A percentile compares a stretch with the other conserved stretches of the same genome.
Conservation (phyloP, 2,113 vertebrate genomes). For the Heterocephalus glaber region DNA sequence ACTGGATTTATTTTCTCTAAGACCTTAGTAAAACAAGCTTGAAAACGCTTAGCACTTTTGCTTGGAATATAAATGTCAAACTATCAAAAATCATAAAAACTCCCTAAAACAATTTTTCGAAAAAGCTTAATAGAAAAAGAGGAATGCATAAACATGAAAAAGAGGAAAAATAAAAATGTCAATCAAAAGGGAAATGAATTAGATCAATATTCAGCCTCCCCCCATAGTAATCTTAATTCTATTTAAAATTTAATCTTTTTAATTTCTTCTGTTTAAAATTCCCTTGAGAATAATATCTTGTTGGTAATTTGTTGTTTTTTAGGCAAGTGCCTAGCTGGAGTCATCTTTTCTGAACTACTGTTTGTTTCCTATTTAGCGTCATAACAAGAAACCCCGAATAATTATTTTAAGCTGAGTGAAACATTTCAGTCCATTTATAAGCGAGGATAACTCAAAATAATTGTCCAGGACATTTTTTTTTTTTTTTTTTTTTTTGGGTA, state of each 20-base stretch:
- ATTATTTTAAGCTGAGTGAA: slow-evolving; percentile 26
- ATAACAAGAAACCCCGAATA: slow-evolving; percentile 24
- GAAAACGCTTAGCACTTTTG: slow-evolving; percentile 48
- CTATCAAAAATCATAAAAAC: slow-evolving; percentile 53
- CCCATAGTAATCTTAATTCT: neutral
- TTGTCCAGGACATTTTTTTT: neutral
- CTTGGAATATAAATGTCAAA: slow-evolving; percentile 55
- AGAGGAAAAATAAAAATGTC: slow-evolving; percentile 41
- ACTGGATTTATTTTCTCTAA: slow-evolving; percentile 44
- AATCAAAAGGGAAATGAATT: neutral
- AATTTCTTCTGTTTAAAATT: slow-evolving; percentile 44
- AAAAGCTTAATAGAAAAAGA: slow-evolving; percentile 14
- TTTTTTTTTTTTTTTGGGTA: too few species aligned
- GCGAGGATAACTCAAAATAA: neutral
- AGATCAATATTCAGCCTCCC: neutral
- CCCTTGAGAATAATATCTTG: neutral
- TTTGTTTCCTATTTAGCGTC: slow-evolving; percentile 14
- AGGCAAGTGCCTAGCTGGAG: neutral
- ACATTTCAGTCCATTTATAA: slow-evolving; percentile 27
- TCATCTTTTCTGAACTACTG: neutral
- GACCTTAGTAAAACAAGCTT: slow-evolving; percentile 20
- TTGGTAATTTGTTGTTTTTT: slow-evolving; percentile 3
- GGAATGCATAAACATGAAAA: slow-evolving; percentile 35
- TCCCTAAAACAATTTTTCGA: slow-evolving; percentile 38
- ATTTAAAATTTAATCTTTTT: slow-evolving; percentile 8